These are phyloP conservation scores for Sminthopsis crassicaudata DNA, from an alignment of 2,113 vertebrate genomes.

Conservation along the genomic window DNA sequence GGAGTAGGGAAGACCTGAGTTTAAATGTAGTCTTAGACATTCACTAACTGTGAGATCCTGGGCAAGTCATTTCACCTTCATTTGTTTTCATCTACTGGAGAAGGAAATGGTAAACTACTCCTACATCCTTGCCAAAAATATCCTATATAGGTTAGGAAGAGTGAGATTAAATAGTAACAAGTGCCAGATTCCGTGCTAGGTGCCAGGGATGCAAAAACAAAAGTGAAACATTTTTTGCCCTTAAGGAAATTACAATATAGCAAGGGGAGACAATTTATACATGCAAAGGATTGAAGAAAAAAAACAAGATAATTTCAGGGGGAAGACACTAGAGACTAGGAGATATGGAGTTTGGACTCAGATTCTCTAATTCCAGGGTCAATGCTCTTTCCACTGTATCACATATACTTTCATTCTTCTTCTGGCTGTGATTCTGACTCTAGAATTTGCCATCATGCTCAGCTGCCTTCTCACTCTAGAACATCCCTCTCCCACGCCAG, in stretches of 20 bases:
- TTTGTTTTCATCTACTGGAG: too few species aligned
- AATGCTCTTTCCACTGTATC: neutral
- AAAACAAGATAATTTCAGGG: too few species aligned
- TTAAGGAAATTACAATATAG: neutral
- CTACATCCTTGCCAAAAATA: too few species aligned
- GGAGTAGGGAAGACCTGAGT: neutral
- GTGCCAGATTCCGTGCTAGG: too few species aligned
- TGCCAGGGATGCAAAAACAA: too few species aligned
- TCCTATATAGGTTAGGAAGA: too few species aligned
- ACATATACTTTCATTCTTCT: neutral
- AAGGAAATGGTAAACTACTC: too few species aligned
- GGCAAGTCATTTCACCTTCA: too few species aligned
- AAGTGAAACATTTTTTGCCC: too few species aligned
- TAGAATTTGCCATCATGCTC: neutral
- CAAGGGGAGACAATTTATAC: neutral
- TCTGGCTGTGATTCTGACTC: neutral
- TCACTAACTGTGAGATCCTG: neutral
- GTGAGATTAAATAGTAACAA: too few species aligned
- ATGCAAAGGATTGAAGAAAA: neutral
- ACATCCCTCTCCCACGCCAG: neutral
- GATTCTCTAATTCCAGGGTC: neutral
- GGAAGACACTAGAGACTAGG: too few species aligned
- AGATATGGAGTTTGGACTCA: neutral
- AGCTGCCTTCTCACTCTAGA: neutral
- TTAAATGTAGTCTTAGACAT: neutral